phyloP scores from a whole-genome alignment of 2,888 invertebrate species.

The Pedicia rivosa region DNA sequence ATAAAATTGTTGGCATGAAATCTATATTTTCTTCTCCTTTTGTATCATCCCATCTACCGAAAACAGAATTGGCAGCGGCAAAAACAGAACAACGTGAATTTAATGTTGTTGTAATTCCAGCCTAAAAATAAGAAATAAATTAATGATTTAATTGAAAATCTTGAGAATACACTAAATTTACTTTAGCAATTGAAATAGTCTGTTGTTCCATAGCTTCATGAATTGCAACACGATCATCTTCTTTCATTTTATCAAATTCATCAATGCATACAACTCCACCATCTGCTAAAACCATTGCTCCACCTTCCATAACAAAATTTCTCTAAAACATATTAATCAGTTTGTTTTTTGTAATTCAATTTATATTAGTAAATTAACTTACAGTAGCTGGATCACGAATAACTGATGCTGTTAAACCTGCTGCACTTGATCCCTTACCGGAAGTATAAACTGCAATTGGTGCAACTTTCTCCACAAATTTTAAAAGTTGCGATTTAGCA shows the following conservation, averaged over 20 bases:
- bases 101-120: conserved; percentile 95
- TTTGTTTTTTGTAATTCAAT: conserved; percentile 1
- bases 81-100: conserved; percentile 98
- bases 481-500: conserved; percentile 95
- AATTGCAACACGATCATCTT: conserved; percentile 97
- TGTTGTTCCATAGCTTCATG: conserved; percentile 99
- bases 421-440: conserved; percentile 99
- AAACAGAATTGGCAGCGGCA: conserved; percentile 97
- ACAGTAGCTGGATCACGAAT: conserved; percentile 84
- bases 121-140: conserved; percentile 24
- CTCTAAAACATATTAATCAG: conserved; percentile 37
- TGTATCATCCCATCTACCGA: conserved; percentile 97
- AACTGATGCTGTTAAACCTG: conserved; percentile 96
- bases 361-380: conserved; percentile 23
- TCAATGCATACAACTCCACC: conserved; percentile 99
- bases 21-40: conserved; percentile 97
- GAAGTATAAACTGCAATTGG: conserved; percentile 95
- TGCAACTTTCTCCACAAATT: conserved; percentile 90
- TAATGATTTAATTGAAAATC: conserved; percentile 4
- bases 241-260: conserved; percentile 99
- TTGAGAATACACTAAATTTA: conserved; percentile 17
- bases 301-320: conserved; percentile 96
- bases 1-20: conserved; percentile 99
- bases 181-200: conserved; percentile 97
- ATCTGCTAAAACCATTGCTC: conserved; percentile 98